These are phyloP conservation scores for Hoplodrina blanda DNA, from an alignment of 2,888 invertebrate genomes.

Conservation along the genomic window DNA sequence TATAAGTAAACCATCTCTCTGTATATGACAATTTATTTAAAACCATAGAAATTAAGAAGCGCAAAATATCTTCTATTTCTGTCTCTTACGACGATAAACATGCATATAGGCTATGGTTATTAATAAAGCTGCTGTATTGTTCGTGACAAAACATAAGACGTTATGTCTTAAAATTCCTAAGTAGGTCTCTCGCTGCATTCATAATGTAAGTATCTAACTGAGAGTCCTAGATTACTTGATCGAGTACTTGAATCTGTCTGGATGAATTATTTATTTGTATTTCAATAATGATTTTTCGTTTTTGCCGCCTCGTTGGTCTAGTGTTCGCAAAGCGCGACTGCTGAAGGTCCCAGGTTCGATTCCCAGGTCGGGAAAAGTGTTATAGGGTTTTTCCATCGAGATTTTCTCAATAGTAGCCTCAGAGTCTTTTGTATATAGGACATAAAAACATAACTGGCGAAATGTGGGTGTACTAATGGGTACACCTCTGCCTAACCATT, in stretches of 20 bases:
- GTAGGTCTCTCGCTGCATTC: conserved; percentile 33
- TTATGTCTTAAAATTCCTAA: conserved; percentile 26
- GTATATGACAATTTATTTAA: not conserved
- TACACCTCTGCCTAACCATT: too few relatives aligned
- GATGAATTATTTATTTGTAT: conserved; percentile 9
- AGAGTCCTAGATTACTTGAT: conserved; percentile 19
- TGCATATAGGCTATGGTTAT: not conserved
- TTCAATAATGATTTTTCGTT: not conserved
- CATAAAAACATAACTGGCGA: too few relatives aligned
- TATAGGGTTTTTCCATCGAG: too few relatives aligned
- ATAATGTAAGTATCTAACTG: conserved; percentile 26
- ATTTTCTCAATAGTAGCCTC: too few relatives aligned
- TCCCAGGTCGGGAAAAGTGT: too few relatives aligned
- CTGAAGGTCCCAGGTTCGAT: too few relatives aligned
- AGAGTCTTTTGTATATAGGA: too few relatives aligned
- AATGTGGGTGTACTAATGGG: too few relatives aligned
- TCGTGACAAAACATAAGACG: conserved; percentile 37
- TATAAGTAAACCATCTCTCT: not conserved
- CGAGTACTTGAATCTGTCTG: conserved; percentile 8
- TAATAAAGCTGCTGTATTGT: conserved; percentile 18
- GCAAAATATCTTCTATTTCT: too few relatives aligned
- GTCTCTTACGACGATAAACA: not conserved
- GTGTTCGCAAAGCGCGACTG: too few relatives aligned
- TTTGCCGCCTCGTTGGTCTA: too few relatives aligned
- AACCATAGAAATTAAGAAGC: not conserved